These are phyloP conservation scores for Trididemnum clinides DNA, from an alignment of 23 tunicate species.

Conservation along the genomic window DNA sequence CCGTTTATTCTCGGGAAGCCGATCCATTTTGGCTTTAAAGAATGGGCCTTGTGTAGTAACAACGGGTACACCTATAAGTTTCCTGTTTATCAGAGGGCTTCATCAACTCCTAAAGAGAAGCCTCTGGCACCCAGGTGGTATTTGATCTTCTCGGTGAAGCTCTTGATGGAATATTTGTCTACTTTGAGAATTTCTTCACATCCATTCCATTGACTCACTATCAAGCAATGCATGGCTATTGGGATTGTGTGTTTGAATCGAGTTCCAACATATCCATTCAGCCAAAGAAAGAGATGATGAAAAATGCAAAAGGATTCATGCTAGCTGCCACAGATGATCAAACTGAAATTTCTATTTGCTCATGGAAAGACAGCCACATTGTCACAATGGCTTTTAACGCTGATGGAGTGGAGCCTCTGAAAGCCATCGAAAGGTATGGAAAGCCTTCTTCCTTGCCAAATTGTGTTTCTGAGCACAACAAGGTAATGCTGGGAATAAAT, in stretches of 20 bases:
- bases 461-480: background rate
- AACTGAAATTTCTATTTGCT: background rate
- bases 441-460: background rate
- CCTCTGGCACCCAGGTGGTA: background rate
- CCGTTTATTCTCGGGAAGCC: slow-evolving; percentile 1
- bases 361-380: background rate
- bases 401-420: background rate
- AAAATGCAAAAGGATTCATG: background rate
- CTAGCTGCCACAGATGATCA: background rate
- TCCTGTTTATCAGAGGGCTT: slow-evolving; percentile 1
- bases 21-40: background rate
- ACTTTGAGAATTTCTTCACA: background rate
- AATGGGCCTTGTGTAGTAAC: background rate
- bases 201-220: background rate
- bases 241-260: background rate
- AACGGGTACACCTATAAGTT: slow-evolving; percentile 2
- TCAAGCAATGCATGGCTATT: background rate
- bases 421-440: background rate
- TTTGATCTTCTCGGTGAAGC: background rate
- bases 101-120: background rate
- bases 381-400: background rate
- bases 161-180: background rate
- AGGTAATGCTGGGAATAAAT: background rate
- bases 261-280: background rate
- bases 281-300: background rate